Evolutionary conservation across 2,113 vertebrate genomes (phyloP).

Genomic region (Chroicocephalus ridibundus): DNA sequence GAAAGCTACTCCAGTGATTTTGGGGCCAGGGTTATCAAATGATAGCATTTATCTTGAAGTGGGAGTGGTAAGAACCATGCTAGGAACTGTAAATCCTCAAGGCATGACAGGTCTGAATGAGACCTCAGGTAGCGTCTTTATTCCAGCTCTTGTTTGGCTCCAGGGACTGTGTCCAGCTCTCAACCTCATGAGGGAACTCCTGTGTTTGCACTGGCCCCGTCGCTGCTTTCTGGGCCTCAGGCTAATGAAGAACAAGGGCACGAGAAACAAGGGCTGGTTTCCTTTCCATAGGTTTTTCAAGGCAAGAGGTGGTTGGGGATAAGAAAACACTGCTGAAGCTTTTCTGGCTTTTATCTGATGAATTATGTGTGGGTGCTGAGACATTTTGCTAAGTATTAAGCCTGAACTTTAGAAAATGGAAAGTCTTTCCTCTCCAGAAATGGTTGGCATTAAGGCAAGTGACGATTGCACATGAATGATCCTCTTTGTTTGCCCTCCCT

Average conservation of each 20-base stretch:
- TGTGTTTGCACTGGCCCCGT: not conserved
- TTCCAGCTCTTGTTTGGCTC: not conserved
- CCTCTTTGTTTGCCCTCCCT: slow-evolving; percentile 2
- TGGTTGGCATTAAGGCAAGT: not conserved
- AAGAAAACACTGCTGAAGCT: not conserved
- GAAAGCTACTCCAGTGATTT: not conserved
- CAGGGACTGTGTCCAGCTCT: not conserved
- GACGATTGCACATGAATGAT: not conserved
- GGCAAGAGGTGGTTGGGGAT: not conserved
- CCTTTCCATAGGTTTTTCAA: not conserved
- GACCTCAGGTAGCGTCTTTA: not conserved
- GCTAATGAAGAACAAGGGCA: not conserved
- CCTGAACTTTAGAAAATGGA: not conserved
- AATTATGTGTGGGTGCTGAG: not conserved
- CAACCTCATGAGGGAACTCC: not conserved
- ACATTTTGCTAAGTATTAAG: not conserved
- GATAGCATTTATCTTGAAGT: not conserved
- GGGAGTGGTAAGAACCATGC: not conserved
- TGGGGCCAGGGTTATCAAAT: not conserved
- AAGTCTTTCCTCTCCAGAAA: not conserved
- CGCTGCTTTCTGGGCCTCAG: not conserved
- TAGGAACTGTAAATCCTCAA: not conserved
- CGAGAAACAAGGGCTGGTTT: not conserved
- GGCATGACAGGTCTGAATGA: not conserved
- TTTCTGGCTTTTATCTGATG: not conserved